These are phyloP conservation scores for Oceanodroma leucorhoa DNA, from an alignment of 2,797 vertebrate genomes.

Conservation along the genomic window DNA sequence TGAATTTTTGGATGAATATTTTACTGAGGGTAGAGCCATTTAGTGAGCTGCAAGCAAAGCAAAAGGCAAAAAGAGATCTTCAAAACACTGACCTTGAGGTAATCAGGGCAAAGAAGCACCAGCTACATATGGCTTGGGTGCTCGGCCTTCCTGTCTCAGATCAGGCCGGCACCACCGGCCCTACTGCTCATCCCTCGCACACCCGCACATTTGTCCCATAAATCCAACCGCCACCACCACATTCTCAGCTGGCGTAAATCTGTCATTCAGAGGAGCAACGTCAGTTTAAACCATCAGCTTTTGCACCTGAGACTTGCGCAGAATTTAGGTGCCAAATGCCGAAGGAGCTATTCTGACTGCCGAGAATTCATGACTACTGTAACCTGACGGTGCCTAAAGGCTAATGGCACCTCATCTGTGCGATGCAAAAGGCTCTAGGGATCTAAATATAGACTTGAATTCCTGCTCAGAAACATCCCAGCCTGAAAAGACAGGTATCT, in stretches of 20 bases:
- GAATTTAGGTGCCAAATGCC: neutral
- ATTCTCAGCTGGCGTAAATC: neutral
- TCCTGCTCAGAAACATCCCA: slow-evolving; percentile 20
- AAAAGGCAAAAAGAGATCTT: neutral
- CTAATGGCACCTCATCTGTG: slow-evolving; percentile 39
- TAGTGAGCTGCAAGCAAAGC: neutral
- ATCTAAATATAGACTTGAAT: slow-evolving; percentile 43
- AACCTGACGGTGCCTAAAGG: slow-evolving; percentile 62
- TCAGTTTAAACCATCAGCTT: slow-evolving; percentile 48
- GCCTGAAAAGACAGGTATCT: slow-evolving; percentile 39
- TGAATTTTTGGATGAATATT: neutral
- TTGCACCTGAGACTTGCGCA: slow-evolving; percentile 8
- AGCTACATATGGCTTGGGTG: neutral
- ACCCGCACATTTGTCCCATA: neutral
- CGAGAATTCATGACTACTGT: slow-evolving; percentile 37
- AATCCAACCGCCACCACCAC: neutral
- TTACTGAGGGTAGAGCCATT: neutral
- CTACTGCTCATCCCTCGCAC: neutral
- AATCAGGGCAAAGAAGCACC: neutral
- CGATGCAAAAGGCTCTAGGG: slow-evolving; percentile 1
- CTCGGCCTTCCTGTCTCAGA: neutral
- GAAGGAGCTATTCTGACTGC: slow-evolving; percentile 8
- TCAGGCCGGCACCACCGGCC: neutral
- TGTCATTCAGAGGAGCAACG: slow-evolving; percentile 12
- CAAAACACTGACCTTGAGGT: neutral